Evolutionary conservation across 2,888 invertebrate species (phyloP).

Genomic region (Lasioglossum oenotherae): DNA sequence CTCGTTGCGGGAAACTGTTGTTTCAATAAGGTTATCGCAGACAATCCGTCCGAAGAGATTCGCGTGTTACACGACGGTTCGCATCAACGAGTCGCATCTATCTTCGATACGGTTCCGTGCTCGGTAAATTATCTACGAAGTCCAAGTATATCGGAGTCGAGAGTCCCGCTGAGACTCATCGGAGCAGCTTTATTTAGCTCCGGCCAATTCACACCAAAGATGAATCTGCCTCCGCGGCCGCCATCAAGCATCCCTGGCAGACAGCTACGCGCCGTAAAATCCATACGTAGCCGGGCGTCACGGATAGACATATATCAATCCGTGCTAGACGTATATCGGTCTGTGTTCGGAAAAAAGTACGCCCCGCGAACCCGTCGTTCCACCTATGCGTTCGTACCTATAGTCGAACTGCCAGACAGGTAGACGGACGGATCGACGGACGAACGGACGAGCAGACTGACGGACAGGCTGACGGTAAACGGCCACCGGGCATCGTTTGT

Average conservation of each 20-base stretch:
- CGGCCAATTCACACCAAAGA: conserved; percentile 61
- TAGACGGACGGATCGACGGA: background rate
- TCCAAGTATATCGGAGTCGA: conserved; percentile 33
- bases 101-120: conserved; percentile 36
- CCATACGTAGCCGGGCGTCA: conserved; percentile 44
- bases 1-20: conserved; percentile 7
- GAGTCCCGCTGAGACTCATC: conserved; percentile 52
- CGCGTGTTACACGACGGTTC: conserved; percentile 31
- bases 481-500: background rate
- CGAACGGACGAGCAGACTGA: background rate
- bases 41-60: conserved; percentile 38
- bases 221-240: conserved; percentile 45
- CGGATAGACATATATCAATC: conserved; percentile 55
- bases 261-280: conserved; percentile 54
- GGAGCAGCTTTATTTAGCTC: conserved; percentile 54
- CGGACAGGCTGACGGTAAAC: background rate
- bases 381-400: background rate
- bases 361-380: background rate
- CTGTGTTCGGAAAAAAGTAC: conserved; percentile 38
- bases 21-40: conserved; percentile 49
- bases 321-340: conserved; percentile 38
- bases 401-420: background rate
- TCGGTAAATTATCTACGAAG: conserved; percentile 49
- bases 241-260: conserved; percentile 50
- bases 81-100: conserved; percentile 42